These are phyloP conservation scores for Pachypsylla venusta DNA, from an alignment of 1,140 invertebrate genomes.

Conservation along the genomic window DNA sequence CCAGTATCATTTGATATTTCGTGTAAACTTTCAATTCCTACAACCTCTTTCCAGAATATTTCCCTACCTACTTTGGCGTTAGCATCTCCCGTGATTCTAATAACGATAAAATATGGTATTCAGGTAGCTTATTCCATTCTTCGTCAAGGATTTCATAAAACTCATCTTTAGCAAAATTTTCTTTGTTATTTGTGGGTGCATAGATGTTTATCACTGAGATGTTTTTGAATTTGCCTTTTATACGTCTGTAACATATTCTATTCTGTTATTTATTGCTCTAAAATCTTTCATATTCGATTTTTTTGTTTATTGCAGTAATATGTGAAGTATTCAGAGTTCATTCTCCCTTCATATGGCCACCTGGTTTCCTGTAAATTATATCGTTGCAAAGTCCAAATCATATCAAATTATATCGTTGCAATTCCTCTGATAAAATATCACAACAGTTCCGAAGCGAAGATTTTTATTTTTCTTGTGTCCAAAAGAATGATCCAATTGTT, in stretches of 20 bases:
- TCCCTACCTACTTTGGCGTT: slow-evolving; percentile 17
- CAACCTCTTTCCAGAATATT: slow-evolving; percentile 9
- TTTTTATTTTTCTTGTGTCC: not conserved
- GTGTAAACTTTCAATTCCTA: slow-evolving; percentile 28
- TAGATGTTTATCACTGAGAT: not conserved
- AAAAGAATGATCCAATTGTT: not conserved
- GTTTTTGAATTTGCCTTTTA: not conserved
- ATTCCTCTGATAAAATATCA: not conserved
- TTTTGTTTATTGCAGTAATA: not conserved
- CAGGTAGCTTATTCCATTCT: slow-evolving; percentile 9
- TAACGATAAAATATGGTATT: slow-evolving; percentile 12
- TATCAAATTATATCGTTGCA: not conserved
- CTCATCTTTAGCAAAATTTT: not conserved
- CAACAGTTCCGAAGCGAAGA: not conserved
- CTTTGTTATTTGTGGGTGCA: not conserved
- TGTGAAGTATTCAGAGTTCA: not conserved
- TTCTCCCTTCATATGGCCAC: not conserved
- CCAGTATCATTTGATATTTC: slow-evolving; percentile 19
- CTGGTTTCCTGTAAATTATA: not conserved
- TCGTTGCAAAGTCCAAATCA: not conserved
- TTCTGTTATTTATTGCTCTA: not conserved
- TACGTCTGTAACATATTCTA: not conserved
- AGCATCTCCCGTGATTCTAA: slow-evolving; percentile 15
- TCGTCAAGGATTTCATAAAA: not conserved
- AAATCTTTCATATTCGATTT: not conserved